Evolutionary conservation across 2,797 vertebrate species (phyloP), one percentile per base, ranked within the genome.

Genomic region (Platyrinchus mystaceus): DNA sequence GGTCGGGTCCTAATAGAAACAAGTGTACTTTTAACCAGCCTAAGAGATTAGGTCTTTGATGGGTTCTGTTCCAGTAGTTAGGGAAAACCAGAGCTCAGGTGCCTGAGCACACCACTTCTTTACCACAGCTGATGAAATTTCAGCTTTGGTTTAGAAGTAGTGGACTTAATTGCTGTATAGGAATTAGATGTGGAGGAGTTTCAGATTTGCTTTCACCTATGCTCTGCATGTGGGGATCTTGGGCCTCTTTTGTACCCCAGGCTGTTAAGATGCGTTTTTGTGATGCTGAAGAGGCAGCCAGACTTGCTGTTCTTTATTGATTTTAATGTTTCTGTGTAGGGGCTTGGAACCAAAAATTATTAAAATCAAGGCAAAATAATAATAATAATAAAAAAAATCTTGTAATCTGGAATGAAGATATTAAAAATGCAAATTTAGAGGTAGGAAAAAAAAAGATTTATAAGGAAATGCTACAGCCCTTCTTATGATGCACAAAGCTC

Each of bases 161-260:
- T 34, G n/a, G 68, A 37, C 50, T 47, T 59, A 34, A 64, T 73
- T 41, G n/a, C 78, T 53, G 27, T 47, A 6, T 43, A 79, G 78
- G 24, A 81, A 76, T 85, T 70, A 24, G 60, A 64, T 21, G 49
- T 50, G 66, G 43, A 4, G 36, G 50, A 56, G 41, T 28, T 37
- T 63, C 3, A 13, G n/a, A 19, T 87, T 37, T 80, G n/a, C 15
- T 18, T 67, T 79, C 39, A 18, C 14, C 28, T 39, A 22, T 52
- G 64, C 18, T 58, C n/a, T 66, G 49, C 1, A 0, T 60, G 34
- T 11, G 16, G 14, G 21, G 11, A 3, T 34, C 41, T 47, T 10
- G 37, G 80, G 50, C 60, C 46, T 47, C 19, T 56, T 59, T 34
- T 1, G 5, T 78, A 59, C 50, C 18, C 68, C 30, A 24, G 43